Conservation (phyloP, 2,797 vertebrate species). For the Sebastiscus albofasciatus region DNA sequence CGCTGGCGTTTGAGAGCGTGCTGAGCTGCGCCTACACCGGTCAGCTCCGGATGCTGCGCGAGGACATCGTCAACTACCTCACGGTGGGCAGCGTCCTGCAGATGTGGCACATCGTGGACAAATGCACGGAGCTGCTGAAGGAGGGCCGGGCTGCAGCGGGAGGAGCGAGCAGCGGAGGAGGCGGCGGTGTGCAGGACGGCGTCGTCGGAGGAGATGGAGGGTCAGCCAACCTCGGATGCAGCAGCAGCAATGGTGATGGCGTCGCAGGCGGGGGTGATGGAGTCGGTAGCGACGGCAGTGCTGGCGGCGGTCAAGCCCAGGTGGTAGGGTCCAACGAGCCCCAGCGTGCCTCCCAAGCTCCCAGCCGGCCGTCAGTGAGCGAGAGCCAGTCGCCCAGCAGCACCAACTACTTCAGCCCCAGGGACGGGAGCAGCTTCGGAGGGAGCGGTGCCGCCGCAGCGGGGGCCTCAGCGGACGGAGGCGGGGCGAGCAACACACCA, state of each 20-base stretch:
- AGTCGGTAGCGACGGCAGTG: not conserved
- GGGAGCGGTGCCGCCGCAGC: slow-evolving; percentile 57
- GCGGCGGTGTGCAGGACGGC: slow-evolving; percentile 18
- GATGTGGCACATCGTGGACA: slow-evolving; percentile 98
- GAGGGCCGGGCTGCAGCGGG: slow-evolving; percentile 70
- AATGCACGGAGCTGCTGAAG: slow-evolving; percentile 93
- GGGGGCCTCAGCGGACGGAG: slow-evolving; percentile 65
- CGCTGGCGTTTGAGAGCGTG: slow-evolving; percentile 91
- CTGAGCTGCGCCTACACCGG: slow-evolving; percentile 93
- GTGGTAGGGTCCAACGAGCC: slow-evolving; percentile 62
- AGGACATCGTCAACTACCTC: slow-evolving; percentile 93
- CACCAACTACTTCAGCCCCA: slow-evolving; percentile 94
- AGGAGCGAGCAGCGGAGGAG: slow-evolving; percentile 5
- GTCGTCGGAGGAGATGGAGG: slow-evolving; percentile 44
- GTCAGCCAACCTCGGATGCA: slow-evolving; percentile 60
- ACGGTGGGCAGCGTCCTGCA: slow-evolving; percentile 96
- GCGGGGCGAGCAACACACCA: slow-evolving; percentile 85
- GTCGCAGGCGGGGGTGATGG: not conserved
- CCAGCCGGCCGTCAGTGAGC: slow-evolving; percentile 74
- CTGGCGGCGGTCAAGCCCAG: slow-evolving; percentile 22
- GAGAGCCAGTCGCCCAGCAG: slow-evolving; percentile 95
- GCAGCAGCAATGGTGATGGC: slow-evolving; percentile 63
- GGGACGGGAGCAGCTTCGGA: slow-evolving; percentile 76
- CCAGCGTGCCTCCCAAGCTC: slow-evolving; percentile 49
- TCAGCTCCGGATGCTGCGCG: slow-evolving; percentile 88